Percentiles rank a stretch among this genome's conserved stretches.
Conservation (phyloP, 92 coral and sea anemone species). For the Palythoa grandis region DNA sequence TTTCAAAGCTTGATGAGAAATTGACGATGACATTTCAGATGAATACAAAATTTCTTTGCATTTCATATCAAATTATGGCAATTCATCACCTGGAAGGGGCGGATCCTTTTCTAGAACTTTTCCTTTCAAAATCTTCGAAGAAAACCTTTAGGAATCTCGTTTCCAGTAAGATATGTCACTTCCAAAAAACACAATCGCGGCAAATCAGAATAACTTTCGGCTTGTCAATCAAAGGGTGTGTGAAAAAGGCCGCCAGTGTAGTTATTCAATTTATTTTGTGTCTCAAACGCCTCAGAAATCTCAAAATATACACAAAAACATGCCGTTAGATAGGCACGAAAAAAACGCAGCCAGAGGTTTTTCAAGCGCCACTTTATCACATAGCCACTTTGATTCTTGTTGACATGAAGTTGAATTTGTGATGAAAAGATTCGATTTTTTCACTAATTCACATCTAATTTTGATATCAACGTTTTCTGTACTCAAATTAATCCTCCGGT, state of each 20-base stretch:
- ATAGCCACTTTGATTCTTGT: not conserved
- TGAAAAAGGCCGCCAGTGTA: conserved; percentile 12
- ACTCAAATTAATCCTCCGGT: conserved; percentile 38
- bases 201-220: not conserved
- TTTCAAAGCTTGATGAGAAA: conserved; percentile 49
- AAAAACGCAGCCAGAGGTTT: not conserved
- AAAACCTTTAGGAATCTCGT: conserved; percentile 14
- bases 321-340: not conserved
- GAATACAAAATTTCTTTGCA: conserved; percentile 35
- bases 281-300: conserved; percentile 17
- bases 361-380: too few relatives aligned
- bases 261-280: not conserved
- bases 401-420: not conserved
- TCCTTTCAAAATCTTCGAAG: not conserved
- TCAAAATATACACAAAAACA: not conserved
- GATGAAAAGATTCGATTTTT: conserved; percentile 5
- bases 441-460: not conserved
- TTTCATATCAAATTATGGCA: conserved; percentile 19
- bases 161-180: conserved; percentile 18
- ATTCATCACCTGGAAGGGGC: conserved; percentile 24
- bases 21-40: conserved; percentile 42
- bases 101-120: conserved; percentile 10
- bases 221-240: conserved; percentile 30
- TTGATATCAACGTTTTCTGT: conserved; percentile 35
- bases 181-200: conserved; percentile 6